phyloP scores from a whole-genome alignment of 2,888 invertebrate species.

The Acholoe squamosa region DNA sequence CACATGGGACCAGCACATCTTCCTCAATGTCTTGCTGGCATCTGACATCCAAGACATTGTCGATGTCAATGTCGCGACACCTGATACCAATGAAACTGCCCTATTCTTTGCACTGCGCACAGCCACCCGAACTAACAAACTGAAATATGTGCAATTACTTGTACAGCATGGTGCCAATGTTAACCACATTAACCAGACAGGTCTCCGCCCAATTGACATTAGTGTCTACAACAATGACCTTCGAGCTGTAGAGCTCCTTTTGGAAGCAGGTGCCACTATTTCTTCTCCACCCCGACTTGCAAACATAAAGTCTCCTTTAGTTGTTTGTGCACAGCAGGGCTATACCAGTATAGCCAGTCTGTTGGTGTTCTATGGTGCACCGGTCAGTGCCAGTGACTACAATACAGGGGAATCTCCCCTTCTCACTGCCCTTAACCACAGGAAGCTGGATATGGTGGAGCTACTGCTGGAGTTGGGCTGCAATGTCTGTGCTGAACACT shows the following conservation, averaged over 20 bases:
- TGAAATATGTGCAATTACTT: neutral
- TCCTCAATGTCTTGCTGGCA: neutral
- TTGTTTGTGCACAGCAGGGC: constrained; percentile 38
- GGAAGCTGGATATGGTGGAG: constrained; percentile 30
- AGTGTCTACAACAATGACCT: neutral
- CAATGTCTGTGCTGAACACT: neutral
- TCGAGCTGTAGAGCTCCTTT: neutral
- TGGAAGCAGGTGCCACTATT: constrained; percentile 23
- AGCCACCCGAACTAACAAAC: neutral
- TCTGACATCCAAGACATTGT: neutral
- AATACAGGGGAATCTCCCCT: neutral
- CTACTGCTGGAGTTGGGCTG: constrained; percentile 17
- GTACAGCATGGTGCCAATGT: constrained; percentile 15
- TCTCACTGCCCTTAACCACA: neutral
- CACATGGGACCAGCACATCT: constrained; percentile 35
- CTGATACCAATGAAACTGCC: constrained; percentile 28
- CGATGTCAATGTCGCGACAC: constrained; percentile 4
- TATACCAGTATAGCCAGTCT: neutral
- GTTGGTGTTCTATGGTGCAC: constrained; percentile 33
- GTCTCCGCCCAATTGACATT: constrained; percentile 11
- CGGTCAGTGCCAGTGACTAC: constrained; percentile 31
- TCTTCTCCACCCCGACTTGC: neutral
- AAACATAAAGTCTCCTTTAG: neutral
- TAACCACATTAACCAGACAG: constrained; percentile 1
- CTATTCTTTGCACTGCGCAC: constrained; percentile 28